Evolutionary conservation across 1,140 invertebrate species (phyloP), one percentile per base, ranked within the genome.

Genomic region (Drosophila setifemur): DNA sequence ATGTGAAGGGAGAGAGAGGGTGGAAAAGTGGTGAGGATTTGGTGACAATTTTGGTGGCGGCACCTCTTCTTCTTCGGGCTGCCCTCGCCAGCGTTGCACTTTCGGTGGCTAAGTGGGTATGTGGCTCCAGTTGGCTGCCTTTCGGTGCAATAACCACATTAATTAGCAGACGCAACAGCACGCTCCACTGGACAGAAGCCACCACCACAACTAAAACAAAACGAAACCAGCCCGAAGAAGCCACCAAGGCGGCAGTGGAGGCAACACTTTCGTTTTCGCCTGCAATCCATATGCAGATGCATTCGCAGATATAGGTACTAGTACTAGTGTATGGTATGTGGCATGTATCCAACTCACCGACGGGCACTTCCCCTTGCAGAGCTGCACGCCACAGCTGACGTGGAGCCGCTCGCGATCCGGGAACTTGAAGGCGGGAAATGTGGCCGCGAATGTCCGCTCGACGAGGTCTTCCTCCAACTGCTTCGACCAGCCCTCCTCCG

Each of bases 341-440:
- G 8, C 16, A 12, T 43, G 23, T 25, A 25, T n/a, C 18, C n/a
- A 68, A 88, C 77, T 88, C 77, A 94, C 93, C 85, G 91, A 91
- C 2, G 92, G 92, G 79, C 95, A 96, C 40, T 91, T 90, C 9
- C 93, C 93, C 87, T 93, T 93, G 77, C 95, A 96, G 1, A 95
- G 76, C 68, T 94, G 92, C 73, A 95, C 87, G 53, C 92, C 91
- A 92, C 94, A 93, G 40, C 92, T 92, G 8, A 96, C 91, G 89
- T 96, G 95, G 7, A 96, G 89, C 48, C 93, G 93, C 45, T 94
- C 94, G 63, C 94, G 91, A 73, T 95, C 95, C 9, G 95, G 95
- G 91, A 96, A 96, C 78, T 95, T 95, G 73, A 96, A 96, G 4
- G 95, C 95, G 7, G 94, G 92, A 91, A 96, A 96, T 23, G 93